Base-by-base conservation (phyloP, 2,113 vertebrate genomes). In the Dicentrarchus labrax region DNA sequence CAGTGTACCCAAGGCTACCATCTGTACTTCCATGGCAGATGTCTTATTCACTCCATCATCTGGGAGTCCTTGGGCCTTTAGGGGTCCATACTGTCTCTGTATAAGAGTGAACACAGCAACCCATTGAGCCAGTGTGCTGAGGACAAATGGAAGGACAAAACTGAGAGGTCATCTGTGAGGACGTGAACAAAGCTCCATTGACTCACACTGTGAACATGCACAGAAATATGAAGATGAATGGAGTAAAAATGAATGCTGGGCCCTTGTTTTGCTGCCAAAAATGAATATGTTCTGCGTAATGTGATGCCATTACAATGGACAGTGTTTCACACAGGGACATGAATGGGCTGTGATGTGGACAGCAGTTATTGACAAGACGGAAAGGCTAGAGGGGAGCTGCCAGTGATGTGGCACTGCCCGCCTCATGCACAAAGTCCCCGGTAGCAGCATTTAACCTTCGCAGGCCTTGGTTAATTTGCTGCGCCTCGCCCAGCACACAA, bases 11-110 rank as follows among this genome's bases (percentile, higher is more conserved):
- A 90, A 84, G 84, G 91, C 88, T 76, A 84, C 82, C 91, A 85
- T 82, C 86, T 88, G 88, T 80, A 91, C 88, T 78, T 93, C 86
- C 86, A 15, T 30, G 71, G 86, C 88, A 93, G 87, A 92, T 83
- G 90, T 93, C 83, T 84, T 73, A 48, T 76, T 82, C 84, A 57
- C 85, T 90, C 83, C 87, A 89, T 94, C 93, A 92, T 91, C 83
- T 82, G 86, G 82, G 87, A 90, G 74, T 81, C 83, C 74, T 85
- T 16, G 53, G 74, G 88, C 88, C 81, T 88, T 82, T 51, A 50
- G 90, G 85, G 87, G 72, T 30, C 53, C 60, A 54, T 43, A 41
- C 77, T 80, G 88, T 84, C 80, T 77, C 81, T 50, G 57, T 56
- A 66, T 82, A 75, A 75, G 68, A 83, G 85, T 24, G 88, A 93